These are phyloP conservation scores for Petrolisthes manimaculis DNA, from an alignment of 2,888 invertebrate genomes.

Conservation along the genomic window DNA sequence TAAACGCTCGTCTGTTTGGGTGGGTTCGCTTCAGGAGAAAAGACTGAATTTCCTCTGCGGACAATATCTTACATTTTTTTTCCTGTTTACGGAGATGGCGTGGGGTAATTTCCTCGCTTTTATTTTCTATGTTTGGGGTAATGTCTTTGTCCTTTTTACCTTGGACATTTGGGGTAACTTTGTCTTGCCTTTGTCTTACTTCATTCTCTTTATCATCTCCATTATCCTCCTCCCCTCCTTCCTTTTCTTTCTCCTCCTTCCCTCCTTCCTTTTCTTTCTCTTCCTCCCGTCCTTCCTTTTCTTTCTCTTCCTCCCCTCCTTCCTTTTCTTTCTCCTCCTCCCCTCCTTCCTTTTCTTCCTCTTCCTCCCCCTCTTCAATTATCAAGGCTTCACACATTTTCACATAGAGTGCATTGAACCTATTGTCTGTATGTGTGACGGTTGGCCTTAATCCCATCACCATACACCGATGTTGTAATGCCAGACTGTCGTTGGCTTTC, in stretches of 20 bases:
- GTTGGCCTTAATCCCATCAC: conserved; percentile 48
- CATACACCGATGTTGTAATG: conserved; percentile 32
- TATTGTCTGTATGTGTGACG: conserved; percentile 30
- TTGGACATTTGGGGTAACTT: no score
- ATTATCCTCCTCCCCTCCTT: no score
- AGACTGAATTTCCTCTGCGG: conserved; percentile 21
- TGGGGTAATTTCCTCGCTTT: no score
- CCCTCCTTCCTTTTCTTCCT: neutral
- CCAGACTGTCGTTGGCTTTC: conserved; percentile 22
- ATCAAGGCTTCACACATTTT: conserved; percentile 47
- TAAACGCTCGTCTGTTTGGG: conserved; percentile 28
- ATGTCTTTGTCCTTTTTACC: no score
- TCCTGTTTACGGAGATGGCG: neutral
- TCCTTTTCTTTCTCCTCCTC: neutral
- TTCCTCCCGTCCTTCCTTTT: no score
- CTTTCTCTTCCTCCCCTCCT: no score
- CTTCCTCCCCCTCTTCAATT: conserved; percentile 1
- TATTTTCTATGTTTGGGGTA: no score
- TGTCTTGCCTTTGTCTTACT: no score
- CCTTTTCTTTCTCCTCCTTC: neutral
- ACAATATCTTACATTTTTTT: neutral
- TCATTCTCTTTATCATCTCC: no score
- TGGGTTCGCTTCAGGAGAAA: conserved; percentile 30
- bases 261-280: neutral
- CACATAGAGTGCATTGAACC: conserved; percentile 43